phyloP scores from a whole-genome alignment of 2,797 vertebrate genomes.

The Scomberomorus guttatus region DNA sequence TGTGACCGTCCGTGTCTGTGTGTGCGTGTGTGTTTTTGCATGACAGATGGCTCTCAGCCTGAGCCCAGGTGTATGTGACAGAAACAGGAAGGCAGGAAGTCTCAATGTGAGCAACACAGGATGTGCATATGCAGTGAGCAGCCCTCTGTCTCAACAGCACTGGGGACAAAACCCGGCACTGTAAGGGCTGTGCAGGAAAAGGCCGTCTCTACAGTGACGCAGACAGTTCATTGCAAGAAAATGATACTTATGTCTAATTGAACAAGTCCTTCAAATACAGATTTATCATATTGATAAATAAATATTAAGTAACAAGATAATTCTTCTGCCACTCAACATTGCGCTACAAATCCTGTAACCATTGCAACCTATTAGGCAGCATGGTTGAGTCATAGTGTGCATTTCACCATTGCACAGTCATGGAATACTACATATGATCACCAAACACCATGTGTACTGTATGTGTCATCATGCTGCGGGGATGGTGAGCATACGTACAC shows the following conservation, averaged over 20 bases:
- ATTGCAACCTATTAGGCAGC: background rate
- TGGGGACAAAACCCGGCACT: slow-evolving; percentile 34
- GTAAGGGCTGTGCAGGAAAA: slow-evolving; percentile 32
- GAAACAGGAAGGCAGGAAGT: slow-evolving; percentile 82
- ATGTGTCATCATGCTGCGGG: background rate
- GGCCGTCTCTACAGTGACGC: background rate
- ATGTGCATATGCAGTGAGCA: slow-evolving; percentile 64
- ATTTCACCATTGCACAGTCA: background rate
- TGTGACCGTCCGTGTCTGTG: slow-evolving; percentile 3
- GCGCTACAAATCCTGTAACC: background rate
- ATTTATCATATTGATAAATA: background rate
- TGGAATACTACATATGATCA: background rate
- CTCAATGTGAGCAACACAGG: slow-evolving; percentile 76
- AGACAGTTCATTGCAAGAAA: background rate
- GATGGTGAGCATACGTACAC: background rate
- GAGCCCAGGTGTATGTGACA: slow-evolving; percentile 77
- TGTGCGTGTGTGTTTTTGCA: slow-evolving; percentile 11
- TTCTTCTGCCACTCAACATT: background rate
- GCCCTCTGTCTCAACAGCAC: slow-evolving; percentile 37
- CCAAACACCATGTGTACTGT: background rate
- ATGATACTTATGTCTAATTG: background rate
- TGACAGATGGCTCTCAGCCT: slow-evolving; percentile 75
- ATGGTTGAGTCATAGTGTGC: background rate
- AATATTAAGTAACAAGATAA: background rate
- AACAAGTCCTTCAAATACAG: background rate